These are phyloP conservation scores for Nebria brevicollis DNA, from an alignment of 2,888 invertebrate species.

Conservation along the genomic window DNA sequence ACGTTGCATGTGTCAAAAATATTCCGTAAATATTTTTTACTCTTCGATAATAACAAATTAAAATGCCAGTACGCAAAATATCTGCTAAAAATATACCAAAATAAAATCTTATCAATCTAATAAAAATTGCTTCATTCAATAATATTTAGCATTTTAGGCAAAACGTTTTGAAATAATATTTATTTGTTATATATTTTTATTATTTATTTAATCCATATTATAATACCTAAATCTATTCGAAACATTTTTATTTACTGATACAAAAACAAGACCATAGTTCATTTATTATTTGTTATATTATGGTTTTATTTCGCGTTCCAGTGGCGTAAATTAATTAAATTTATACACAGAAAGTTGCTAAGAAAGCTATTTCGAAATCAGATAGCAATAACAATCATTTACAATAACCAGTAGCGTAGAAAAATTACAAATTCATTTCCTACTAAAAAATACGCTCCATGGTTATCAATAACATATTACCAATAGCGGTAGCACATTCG, in stretches of 20 bases:
- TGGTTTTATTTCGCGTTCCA: neutral
- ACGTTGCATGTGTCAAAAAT: no score
- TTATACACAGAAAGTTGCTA: neutral
- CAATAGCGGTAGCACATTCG: no score
- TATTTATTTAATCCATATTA: neutral
- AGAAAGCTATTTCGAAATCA: neutral
- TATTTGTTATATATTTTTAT: neutral
- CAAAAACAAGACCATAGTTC: constrained; percentile 1
- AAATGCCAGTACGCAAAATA: no score
- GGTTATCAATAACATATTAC: no score
- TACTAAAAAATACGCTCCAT: no score
- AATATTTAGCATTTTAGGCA: no score
- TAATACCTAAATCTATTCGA: neutral
- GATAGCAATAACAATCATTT: neutral
- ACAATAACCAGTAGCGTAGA: neutral
- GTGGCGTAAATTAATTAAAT: neutral
- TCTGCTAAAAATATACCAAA: no score
- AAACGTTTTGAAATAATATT: no score
- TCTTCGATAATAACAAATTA: no score
- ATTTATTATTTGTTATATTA: neutral
- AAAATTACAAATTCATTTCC: neutral
- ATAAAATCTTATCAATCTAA: no score
- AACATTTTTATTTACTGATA: neutral
- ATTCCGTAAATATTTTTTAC: no score
- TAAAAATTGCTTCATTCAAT: no score